Conservation (phyloP, 2,113 vertebrate species). For the Canis aureus region DNA sequence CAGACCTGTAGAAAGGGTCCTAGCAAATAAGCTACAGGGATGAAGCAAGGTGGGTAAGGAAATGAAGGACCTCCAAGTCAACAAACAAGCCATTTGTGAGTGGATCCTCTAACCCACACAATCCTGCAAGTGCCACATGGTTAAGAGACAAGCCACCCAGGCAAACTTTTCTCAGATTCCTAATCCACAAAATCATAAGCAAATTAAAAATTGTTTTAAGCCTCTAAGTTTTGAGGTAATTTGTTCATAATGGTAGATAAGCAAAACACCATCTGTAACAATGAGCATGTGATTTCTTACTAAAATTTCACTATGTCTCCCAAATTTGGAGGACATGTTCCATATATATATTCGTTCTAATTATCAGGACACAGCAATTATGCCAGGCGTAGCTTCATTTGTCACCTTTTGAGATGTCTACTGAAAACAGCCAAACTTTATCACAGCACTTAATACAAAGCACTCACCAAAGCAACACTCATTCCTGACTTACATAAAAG, state of each 20-base stretch:
- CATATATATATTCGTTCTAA: neutral
- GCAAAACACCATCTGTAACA: conserved; percentile 33
- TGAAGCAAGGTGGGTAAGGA: neutral
- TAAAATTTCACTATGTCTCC: conserved; percentile 16
- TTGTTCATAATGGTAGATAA: neutral
- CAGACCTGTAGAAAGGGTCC: neutral
- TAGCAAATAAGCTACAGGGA: conserved; percentile 1
- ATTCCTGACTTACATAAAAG: conserved; percentile 1
- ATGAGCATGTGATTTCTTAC: conserved; percentile 10
- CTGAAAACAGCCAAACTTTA: neutral
- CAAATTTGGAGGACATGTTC: neutral
- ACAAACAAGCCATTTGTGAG: neutral
- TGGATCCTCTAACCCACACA: neutral
- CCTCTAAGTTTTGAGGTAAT: neutral
- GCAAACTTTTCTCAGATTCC: neutral
- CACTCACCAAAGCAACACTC: conserved; percentile 18
- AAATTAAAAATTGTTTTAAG: conserved; percentile 46
- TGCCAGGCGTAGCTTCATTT: neutral
- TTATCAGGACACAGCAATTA: conserved; percentile 8
- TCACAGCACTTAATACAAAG: neutral
- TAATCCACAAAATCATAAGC: conserved; percentile 34
- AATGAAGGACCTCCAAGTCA: neutral
- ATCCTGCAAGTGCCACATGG: neutral
- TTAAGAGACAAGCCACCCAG: neutral
- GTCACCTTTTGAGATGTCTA: neutral